phyloP scores from a whole-genome alignment of 2,888 invertebrate genomes.

The Chymomyza amoena region DNA sequence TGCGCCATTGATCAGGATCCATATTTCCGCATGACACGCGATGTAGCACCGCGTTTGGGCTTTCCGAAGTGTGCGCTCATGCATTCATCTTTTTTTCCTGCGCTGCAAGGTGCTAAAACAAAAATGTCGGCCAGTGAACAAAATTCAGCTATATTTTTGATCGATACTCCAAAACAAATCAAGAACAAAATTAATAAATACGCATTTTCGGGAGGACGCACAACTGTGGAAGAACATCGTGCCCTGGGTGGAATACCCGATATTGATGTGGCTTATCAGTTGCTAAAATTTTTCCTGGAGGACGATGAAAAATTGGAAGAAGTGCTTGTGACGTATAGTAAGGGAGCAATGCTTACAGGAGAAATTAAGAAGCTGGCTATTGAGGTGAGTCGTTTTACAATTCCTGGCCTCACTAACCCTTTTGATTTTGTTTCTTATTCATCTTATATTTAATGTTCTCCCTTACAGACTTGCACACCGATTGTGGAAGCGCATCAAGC shows the following conservation, averaged over 20 bases:
- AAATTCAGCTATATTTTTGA: constrained; percentile 96
- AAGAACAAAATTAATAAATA: constrained; percentile 98
- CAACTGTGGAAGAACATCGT: constrained; percentile 95
- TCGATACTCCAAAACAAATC: constrained; percentile 95
- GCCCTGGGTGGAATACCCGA: constrained; percentile 95
- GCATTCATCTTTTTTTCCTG: constrained; percentile 94
- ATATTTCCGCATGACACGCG: constrained; percentile 98
- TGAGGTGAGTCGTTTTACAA: constrained; percentile 77
- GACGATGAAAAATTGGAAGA: constrained; percentile 92
- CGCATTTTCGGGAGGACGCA: constrained; percentile 98
- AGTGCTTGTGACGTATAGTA: constrained; percentile 80
- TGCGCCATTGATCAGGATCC: constrained; percentile 99
- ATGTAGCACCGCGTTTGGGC: constrained; percentile 96
- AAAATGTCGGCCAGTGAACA: constrained; percentile 99
- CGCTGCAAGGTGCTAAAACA: constrained; percentile 96
- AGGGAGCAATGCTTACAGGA: constrained; percentile 93
- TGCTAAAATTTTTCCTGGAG: constrained; percentile 95
- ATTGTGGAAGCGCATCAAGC: constrained; percentile 91
- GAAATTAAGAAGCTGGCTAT: constrained; percentile 96
- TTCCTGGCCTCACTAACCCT: too few relatives aligned
- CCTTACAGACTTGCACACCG: constrained; percentile 82
- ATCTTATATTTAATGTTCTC: background rate
- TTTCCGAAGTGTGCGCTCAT: constrained; percentile 92
- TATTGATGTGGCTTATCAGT: constrained; percentile 96
- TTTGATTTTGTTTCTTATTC: too few relatives aligned